These are phyloP conservation scores for Rotaria magnacalcarata DNA, from an alignment of 2,888 invertebrate genomes.

Conservation along the genomic window DNA sequence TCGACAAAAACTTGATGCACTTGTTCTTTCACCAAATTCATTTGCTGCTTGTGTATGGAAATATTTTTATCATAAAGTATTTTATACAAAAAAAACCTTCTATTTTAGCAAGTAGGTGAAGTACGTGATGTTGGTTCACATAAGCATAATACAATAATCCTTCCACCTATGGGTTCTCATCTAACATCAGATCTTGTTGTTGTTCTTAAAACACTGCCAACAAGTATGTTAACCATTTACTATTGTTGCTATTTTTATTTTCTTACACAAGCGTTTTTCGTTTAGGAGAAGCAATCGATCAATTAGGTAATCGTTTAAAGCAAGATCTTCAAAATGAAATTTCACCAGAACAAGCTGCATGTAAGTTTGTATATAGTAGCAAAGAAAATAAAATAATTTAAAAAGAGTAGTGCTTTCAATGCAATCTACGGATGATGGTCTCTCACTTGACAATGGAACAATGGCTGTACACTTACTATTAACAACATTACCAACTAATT, in stretches of 20 bases:
- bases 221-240: slow-evolving; percentile 58
- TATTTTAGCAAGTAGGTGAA: slow-evolving; percentile 78
- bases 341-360: slow-evolving; percentile 51
- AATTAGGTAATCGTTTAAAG: slow-evolving; percentile 77
- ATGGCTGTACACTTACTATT: slow-evolving; percentile 84
- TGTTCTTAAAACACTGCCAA: slow-evolving; percentile 88
- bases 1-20: slow-evolving; percentile 84
- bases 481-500: slow-evolving; percentile 86
- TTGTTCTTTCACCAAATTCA: slow-evolving; percentile 85
- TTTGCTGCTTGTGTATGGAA: slow-evolving; percentile 87
- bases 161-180: background rate
- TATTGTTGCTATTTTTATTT: no score
- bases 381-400: slow-evolving; percentile 32
- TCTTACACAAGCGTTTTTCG: no score
- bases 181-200: slow-evolving; percentile 81
- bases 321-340: slow-evolving; percentile 73
- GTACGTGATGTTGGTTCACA: slow-evolving; percentile 93
- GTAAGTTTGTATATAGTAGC: background rate
- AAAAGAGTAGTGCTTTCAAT: slow-evolving; percentile 45
- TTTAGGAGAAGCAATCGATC: slow-evolving; percentile 81
- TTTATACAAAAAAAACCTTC: background rate
- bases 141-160: slow-evolving; percentile 92
- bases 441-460: slow-evolving; percentile 52
- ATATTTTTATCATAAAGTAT: background rate
- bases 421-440: background rate